phyloP scores from a whole-genome alignment of 2,797 vertebrate species.

The Danio choprae region DNA sequence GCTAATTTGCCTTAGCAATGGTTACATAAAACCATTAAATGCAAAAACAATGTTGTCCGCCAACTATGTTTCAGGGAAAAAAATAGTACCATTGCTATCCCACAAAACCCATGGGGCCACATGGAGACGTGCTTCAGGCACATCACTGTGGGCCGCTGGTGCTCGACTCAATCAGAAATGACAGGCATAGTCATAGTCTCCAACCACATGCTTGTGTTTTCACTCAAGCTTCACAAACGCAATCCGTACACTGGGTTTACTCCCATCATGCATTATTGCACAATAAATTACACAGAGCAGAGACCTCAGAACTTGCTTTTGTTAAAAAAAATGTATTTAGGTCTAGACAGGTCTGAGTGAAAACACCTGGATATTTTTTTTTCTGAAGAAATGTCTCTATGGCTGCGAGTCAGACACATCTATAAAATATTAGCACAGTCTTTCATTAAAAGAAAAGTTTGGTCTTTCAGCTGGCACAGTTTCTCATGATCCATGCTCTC shows the following conservation, averaged over 20 bases:
- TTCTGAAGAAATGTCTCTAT: constrained; percentile 2
- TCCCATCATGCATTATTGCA: constrained; percentile 24
- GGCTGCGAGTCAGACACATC: background rate
- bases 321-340: constrained; percentile 3
- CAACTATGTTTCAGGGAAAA: constrained; percentile 23
- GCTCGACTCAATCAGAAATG: constrained; percentile 7
- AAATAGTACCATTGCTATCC: constrained; percentile 21
- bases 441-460: background rate
- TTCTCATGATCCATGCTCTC: constrained; percentile 6
- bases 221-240: constrained; percentile 21
- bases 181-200: constrained; percentile 18
- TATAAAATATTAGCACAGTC: background rate
- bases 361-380: constrained; percentile 30
- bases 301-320: constrained; percentile 8
- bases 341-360: constrained; percentile 31
- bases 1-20: constrained; percentile 11
- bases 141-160: constrained; percentile 12
- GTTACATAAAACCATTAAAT: constrained; percentile 44
- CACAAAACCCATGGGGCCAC: constrained; percentile 25
- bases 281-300: constrained; percentile 18
- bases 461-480: background rate
- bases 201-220: constrained; percentile 41
- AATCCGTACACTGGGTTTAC: constrained; percentile 13
- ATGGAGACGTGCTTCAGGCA: background rate
- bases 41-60: constrained; percentile 1